Percentiles rank a stretch among this genome's conserved stretches.
Conservation (phyloP, 2,888 invertebrate species). For the Apodemia mormo region DNA sequence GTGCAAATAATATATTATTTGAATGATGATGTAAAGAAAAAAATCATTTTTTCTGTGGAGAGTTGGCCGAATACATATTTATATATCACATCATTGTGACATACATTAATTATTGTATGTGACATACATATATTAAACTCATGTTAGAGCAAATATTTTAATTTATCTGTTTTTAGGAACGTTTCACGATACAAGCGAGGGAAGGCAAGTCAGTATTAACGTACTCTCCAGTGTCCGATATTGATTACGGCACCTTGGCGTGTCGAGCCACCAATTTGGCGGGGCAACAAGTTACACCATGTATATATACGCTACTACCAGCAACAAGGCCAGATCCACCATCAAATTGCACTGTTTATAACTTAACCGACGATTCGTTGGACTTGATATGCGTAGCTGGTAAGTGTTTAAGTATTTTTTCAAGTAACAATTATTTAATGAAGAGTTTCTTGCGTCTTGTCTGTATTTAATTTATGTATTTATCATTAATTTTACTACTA, state of each 20-base stretch:
- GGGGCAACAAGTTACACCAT: conserved; percentile 87
- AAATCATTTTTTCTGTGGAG: no score
- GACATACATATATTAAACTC: no score
- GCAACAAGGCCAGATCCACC: conserved; percentile 91
- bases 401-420: conserved; percentile 35
- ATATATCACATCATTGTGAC: no score
- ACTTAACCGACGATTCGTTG: conserved; percentile 89
- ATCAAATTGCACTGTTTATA: conserved; percentile 89
- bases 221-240: conserved; percentile 89
- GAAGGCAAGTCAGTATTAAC: conserved; percentile 85
- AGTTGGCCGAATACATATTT: no score
- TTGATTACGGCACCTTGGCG: conserved; percentile 89
- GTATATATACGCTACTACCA: conserved; percentile 88
- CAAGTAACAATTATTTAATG: no score
- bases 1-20: no score
- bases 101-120: no score
- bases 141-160: neutral
- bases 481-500: no score
- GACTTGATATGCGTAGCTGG: conserved; percentile 86
- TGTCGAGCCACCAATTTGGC: conserved; percentile 89
- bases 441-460: no score
- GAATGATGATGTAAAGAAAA: no score
- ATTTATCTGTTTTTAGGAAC: conserved; percentile 56
- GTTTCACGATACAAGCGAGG: conserved; percentile 79
- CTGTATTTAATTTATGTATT: no score